Evolutionary conservation across 1,140 invertebrate species (phyloP).

Genomic region (Papilio aristodemus): DNA sequence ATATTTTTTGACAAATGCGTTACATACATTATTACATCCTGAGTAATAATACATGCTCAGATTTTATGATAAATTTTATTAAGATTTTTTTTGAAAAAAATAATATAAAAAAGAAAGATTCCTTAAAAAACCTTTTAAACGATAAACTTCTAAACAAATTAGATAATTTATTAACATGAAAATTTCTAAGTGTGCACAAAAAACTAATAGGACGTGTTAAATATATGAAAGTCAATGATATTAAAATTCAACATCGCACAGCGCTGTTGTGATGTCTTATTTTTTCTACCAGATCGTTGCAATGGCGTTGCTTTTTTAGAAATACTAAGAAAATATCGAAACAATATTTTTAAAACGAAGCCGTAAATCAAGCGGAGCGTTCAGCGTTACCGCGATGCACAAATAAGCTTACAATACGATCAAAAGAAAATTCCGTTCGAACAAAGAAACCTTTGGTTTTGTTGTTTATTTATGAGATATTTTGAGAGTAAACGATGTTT

Average conservation of each 20-base stretch:
- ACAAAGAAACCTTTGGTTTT: background rate
- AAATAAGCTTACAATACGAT: conserved; percentile 15
- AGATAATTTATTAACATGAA: too few relatives aligned
- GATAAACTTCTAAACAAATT: too few relatives aligned
- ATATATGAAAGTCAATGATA: too few relatives aligned
- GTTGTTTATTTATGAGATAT: conserved; percentile 8
- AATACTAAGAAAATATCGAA: conserved; percentile 15
- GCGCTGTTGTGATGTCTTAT: background rate
- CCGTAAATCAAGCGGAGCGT: conserved; percentile 1
- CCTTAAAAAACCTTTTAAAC: too few relatives aligned
- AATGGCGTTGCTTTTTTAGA: conserved; percentile 6
- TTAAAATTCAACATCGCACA: background rate
- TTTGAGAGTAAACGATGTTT: background rate
- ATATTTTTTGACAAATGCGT: too few relatives aligned
- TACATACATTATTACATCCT: too few relatives aligned
- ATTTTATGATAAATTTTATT: too few relatives aligned
- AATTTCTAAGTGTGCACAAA: too few relatives aligned
- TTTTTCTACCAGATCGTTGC: background rate
- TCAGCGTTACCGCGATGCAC: background rate
- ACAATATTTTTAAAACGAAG: conserved; percentile 18
- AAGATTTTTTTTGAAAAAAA: too few relatives aligned
- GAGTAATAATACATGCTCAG: too few relatives aligned
- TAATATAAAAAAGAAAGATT: too few relatives aligned
- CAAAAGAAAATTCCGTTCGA: background rate
- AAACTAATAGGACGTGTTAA: too few relatives aligned